Base-by-base conservation (phyloP, 2,113 vertebrate species). In the Acrocephalus arundinaceus region DNA sequence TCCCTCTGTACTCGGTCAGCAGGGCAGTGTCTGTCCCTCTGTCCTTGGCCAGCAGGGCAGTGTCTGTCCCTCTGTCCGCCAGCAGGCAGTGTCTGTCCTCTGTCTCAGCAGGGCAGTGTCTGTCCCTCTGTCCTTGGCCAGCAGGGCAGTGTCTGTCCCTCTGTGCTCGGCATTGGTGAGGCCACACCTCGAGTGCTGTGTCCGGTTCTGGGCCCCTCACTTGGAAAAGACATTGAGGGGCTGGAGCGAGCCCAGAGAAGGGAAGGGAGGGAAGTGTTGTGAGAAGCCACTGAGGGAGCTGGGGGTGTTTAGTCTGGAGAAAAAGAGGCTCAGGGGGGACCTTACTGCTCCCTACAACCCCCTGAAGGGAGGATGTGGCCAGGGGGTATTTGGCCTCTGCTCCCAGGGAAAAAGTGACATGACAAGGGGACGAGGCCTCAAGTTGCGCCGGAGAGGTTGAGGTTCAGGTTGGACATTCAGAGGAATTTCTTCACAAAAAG, bases 261-360 rank as follows among this genome's bases (percentile, higher is more conserved):
- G 33, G 57, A 37, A 41, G 55, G 33, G 6, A 9, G 27, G 46
- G 28, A 15, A 37, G 23, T 25, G 58, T 6, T 16, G 6, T 5
- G 57, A 6, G n/a, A 6, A 62, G 23, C 1, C 5, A 0, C 7
- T 31, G 85, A 41, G n/a, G 24, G n/a, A 55, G 15, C 30, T 14
- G 57, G 19, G 30, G 20, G 3, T n/a, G 49, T 5, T 63, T 3
- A 6, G 14, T 5, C 10, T 21, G 57, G n/a, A 30, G 41, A 62
- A 46, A 3, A 55, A 30, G 30, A 63, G 28, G 19, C n/a, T 28
- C 74, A 10, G 23, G 15, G 17, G 2, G 1, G 3, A 30, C 10
- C 10, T 20, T 2, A 2, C 4, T 2, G 7, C 57, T 62, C 46
- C 19, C 5, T 22, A 5, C 15, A 24, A 2, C 3, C 13, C 0